Conservation (phyloP, 2,113 vertebrate genomes). For the Rhegmatorhina hoffmannsi region DNA sequence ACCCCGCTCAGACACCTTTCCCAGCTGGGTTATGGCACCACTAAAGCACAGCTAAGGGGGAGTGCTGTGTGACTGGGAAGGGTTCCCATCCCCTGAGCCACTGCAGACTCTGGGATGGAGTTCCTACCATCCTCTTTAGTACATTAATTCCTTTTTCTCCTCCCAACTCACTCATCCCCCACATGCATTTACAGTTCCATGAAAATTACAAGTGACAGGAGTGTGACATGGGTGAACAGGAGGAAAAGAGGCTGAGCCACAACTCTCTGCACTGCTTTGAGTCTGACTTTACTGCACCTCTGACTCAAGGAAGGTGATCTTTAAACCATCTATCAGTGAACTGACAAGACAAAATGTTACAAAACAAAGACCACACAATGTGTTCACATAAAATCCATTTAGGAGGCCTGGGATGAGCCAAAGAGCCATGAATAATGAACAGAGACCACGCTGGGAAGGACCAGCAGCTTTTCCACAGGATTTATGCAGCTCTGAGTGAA, state of each 20-base stretch:
- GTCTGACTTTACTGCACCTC: not conserved
- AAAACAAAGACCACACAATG: not conserved
- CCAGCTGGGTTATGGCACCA: not conserved
- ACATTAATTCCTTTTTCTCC: not conserved
- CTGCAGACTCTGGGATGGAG: not conserved
- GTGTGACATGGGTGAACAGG: not conserved
- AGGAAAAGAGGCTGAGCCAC: not conserved
- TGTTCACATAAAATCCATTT: not conserved
- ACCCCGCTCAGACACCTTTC: not conserved
- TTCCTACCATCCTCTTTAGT: not conserved
- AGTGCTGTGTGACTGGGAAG: not conserved
- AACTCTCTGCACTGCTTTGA: not conserved
- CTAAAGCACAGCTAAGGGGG: not conserved
- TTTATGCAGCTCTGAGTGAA: not conserved
- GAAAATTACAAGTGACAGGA: rapidly evolving
- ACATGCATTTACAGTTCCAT: rapidly evolving
- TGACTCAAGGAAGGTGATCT: not conserved
- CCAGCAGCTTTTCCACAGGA: not conserved
- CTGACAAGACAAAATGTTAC: not conserved
- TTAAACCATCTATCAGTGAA: not conserved
- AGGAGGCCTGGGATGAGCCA: not conserved
- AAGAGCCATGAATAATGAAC: not conserved
- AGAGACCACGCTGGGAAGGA: not conserved
- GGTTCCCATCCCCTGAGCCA: not conserved
- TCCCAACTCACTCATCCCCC: not conserved